Evolutionary conservation across 1,140 invertebrate species (phyloP).

Genomic region (Pentalonia nigronervosa): DNA sequence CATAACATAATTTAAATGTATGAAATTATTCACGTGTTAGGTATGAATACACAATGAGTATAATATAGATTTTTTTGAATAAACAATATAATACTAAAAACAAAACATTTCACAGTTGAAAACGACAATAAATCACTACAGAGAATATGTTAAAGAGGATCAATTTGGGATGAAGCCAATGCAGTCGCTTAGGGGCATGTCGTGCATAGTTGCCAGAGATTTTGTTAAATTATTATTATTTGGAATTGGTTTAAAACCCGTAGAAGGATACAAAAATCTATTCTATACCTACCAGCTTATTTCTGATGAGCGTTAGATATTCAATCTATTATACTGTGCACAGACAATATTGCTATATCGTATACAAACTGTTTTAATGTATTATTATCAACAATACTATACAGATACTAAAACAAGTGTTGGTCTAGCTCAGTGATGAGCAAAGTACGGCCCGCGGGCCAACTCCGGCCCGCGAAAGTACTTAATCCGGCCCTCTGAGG

Average conservation of each 20-base stretch:
- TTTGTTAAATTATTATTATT: not conserved
- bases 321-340: not conserved
- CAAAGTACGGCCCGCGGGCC: too few relatives aligned
- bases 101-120: not conserved
- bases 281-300: not conserved
- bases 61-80: not conserved
- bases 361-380: too few relatives aligned
- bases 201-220: not conserved
- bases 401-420: too few relatives aligned
- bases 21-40: not conserved
- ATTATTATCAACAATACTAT: too few relatives aligned
- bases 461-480: too few relatives aligned
- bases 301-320: not conserved
- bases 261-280: not conserved
- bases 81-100: not conserved
- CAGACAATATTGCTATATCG: too few relatives aligned
- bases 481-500: too few relatives aligned
- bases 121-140: not conserved
- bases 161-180: not conserved
- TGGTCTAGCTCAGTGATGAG: too few relatives aligned
- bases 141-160: not conserved
- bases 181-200: not conserved
- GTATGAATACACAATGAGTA: not conserved
- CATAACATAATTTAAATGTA: not conserved
- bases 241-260: not conserved